Conservation (phyloP, 2,888 invertebrate species). For the Lasiommata megera region DNA sequence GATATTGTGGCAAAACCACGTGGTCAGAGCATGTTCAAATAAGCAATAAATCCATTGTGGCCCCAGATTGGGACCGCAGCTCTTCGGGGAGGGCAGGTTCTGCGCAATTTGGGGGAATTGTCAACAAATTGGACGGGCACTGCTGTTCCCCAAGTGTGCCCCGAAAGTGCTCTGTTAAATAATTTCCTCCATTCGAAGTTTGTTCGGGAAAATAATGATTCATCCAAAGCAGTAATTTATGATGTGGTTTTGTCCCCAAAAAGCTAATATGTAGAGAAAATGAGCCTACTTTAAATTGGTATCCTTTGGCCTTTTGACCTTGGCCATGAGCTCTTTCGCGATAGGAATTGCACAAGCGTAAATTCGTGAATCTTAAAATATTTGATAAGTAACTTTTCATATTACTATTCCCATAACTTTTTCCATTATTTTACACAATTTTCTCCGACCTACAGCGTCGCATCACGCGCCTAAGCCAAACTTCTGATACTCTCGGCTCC, state of each 20-base stretch:
- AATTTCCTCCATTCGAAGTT: not conserved
- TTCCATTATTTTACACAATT: too few relatives aligned
- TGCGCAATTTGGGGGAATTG: constrained; percentile 8
- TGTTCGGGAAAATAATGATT: not conserved
- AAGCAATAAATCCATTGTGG: constrained; percentile 28
- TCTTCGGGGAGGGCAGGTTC: constrained; percentile 23
- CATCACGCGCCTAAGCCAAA: too few relatives aligned
- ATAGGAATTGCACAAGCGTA: too few relatives aligned
- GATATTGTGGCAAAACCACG: constrained; percentile 20
- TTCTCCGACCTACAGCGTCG: too few relatives aligned
- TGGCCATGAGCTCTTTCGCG: too few relatives aligned
- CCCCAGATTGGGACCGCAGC: constrained; percentile 24
- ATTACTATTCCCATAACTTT: too few relatives aligned
- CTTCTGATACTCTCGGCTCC: too few relatives aligned
- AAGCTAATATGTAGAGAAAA: too few relatives aligned
- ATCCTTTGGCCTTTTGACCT: too few relatives aligned
- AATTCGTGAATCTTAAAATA: too few relatives aligned
- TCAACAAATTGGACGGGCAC: not conserved
- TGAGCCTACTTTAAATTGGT: too few relatives aligned
- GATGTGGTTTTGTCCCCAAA: not conserved
- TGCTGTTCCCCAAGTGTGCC: not conserved
- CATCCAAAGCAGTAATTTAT: not conserved
- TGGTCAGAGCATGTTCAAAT: constrained; percentile 22
- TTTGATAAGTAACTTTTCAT: too few relatives aligned
- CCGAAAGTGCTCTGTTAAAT: not conserved